Evolutionary conservation across 2,888 invertebrate genomes (phyloP), one percentile per base, ranked within the genome.

Genomic region (Mythimna albipuncta): DNA sequence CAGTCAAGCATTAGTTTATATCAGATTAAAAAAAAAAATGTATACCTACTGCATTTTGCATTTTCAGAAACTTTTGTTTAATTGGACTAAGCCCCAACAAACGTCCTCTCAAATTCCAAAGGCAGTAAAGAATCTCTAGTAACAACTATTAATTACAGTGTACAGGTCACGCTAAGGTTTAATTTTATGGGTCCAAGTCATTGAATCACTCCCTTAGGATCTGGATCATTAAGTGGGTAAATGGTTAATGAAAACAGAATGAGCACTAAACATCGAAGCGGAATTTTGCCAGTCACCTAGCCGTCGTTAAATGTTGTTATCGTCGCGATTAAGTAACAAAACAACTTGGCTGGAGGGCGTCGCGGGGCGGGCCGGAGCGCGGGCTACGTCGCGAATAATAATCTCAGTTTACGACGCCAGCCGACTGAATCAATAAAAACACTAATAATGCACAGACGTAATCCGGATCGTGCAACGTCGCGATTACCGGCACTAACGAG

Each of bases 341-440:
- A 95, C 95, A 96, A 95, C 93, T 94, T 90, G 91, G 92, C 90
- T 91, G 89, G 90, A 92, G 91, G 91, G 88, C 89, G 83, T 77
- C 69, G 87, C 87, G 87, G 90, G 89, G 88, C 71, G 77, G 62
- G 77, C 86, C 80, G 89, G 87, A 88, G 88, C 83, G 87, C 87
- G 88, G 88, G 91, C 88, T 82, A 90, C 91, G 93, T 93, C 93
- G 94, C 95, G 96, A 95, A 96, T 96, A 95, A 96, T 96, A 96
- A 96, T 96, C 96, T 96, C 95, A 94, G 93, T 96, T 96, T 96
- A 96, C 96, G 96, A 96, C 94, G 91, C 94, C 92, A 94, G 93
- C 96, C 96, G 96, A 96, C 95, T 94, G 95, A 96, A 96, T 96
- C 96, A 96, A 96, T 96, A 96, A 96, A 96, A 96, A 96, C 96